These are phyloP conservation scores for Drosophila subobscura DNA, from an alignment of 1,140 invertebrate species.

Conservation along the genomic window DNA sequence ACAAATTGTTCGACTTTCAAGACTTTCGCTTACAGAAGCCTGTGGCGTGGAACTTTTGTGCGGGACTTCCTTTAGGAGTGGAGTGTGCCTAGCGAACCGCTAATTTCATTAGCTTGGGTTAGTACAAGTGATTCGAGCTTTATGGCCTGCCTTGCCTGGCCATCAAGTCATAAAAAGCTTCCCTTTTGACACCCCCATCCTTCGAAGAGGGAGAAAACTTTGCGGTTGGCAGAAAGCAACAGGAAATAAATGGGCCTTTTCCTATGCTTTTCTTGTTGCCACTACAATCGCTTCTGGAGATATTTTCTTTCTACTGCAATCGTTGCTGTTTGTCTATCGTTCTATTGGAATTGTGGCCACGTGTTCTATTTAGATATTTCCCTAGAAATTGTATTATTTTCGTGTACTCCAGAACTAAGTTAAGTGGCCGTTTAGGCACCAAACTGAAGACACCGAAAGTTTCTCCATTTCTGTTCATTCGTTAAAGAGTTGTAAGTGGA, in stretches of 20 bases:
- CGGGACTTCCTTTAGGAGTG: conserved; percentile 26
- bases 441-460: too few species aligned
- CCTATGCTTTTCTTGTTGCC: background rate
- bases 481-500: too few species aligned
- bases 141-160: background rate
- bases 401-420: too few species aligned
- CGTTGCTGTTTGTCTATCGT: too few species aligned
- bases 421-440: too few species aligned
- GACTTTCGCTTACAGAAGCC: too few species aligned
- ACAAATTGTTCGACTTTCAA: conserved; percentile 39
- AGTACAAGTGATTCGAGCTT: conserved; percentile 30
- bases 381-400: too few species aligned
- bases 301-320: too few species aligned
- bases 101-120: conserved; percentile 58
- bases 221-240: conserved; percentile 13
- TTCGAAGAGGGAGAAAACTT: background rate
- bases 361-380: too few species aligned
- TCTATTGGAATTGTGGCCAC: too few species aligned
- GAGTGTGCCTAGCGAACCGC: conserved; percentile 39
- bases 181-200: background rate
- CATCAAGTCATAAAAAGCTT: conserved; percentile 22
- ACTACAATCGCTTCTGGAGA: too few species aligned
- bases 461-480: too few species aligned
- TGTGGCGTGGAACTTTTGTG: conserved; percentile 2
- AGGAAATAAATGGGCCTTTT: background rate